These are phyloP conservation scores for Drosophila austrosaltans DNA, from an alignment of 2,888 invertebrate genomes.

Conservation along the genomic window DNA sequence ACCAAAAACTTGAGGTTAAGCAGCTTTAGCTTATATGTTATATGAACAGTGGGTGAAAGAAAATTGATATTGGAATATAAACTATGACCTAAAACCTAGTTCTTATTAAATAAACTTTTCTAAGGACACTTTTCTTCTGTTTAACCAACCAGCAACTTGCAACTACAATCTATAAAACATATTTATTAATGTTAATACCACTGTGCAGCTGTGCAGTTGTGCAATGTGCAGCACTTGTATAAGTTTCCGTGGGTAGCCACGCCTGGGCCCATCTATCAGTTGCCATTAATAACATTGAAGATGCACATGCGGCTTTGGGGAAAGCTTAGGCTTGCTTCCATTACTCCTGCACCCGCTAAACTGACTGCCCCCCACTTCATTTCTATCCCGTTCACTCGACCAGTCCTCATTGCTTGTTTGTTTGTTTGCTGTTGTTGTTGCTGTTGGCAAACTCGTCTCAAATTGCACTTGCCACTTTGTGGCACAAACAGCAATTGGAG, in stretches of 20 bases:
- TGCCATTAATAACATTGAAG: slow-evolving; percentile 65
- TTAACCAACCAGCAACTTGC: no score
- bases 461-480: slow-evolving; percentile 55
- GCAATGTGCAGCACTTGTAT: neutral
- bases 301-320: slow-evolving; percentile 44
- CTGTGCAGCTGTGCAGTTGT: neutral
- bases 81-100: no score
- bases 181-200: neutral
- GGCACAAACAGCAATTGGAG: slow-evolving; percentile 45
- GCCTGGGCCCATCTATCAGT: slow-evolving; percentile 36
- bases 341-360: neutral
- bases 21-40: neutral
- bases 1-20: slow-evolving; percentile 13
- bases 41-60: neutral
- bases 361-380: no score
- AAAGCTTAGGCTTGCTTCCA: neutral
- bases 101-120: no score
- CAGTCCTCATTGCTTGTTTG: neutral
- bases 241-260: slow-evolving; percentile 5
- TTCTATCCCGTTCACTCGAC: neutral
- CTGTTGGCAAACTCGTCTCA: slow-evolving; percentile 13
- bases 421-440: neutral
- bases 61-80: neutral
- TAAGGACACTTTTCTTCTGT: no score
- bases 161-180: neutral